phyloP scores from a whole-genome alignment of 2,797 vertebrate genomes.

The Protonibea diacanthus region DNA sequence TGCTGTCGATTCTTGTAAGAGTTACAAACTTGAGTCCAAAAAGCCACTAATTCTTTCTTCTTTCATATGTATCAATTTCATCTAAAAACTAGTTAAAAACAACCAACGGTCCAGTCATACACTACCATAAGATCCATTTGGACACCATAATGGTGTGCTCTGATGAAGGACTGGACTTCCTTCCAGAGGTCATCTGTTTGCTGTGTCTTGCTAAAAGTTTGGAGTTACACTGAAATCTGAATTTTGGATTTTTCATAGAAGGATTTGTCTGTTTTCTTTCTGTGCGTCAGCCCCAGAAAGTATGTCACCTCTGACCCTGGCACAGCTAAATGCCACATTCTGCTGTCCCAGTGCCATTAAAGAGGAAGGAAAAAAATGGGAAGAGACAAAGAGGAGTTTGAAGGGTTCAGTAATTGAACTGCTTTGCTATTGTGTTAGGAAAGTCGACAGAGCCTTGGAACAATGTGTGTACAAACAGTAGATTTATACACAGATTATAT shows the following conservation, averaged over 20 bases:
- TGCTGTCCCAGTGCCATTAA: constrained; percentile 8
- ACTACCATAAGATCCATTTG: too few relatives aligned
- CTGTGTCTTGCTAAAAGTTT: neutral
- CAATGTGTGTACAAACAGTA: neutral
- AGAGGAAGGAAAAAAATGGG: constrained; percentile 8
- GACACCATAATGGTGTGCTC: too few relatives aligned
- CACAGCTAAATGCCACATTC: constrained; percentile 49
- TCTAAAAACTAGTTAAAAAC: too few relatives aligned
- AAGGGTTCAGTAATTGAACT: constrained; percentile 9
- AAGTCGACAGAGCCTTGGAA: constrained; percentile 2
- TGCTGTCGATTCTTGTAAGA: neutral
- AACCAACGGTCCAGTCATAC: too few relatives aligned
- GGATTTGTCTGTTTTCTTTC: constrained; percentile 15
- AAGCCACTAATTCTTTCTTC: neutral
- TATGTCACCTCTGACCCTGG: constrained; percentile 11
- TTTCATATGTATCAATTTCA: too few relatives aligned
- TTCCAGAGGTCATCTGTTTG: neutral
- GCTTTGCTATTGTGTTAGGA: neutral
- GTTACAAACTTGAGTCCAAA: neutral
- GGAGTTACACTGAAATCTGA: neutral
- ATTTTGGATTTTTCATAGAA: constrained; percentile 18
- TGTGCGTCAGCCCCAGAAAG: constrained; percentile 16
- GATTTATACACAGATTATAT: neutral
- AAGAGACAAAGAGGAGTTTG: constrained; percentile 26
- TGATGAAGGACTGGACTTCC: neutral